Percentiles rank a stretch among this genome's conserved stretches.
These are phyloP conservation scores for Trogon surrucura DNA, from an alignment of 2,113 vertebrate genomes.

Conservation along the genomic window DNA sequence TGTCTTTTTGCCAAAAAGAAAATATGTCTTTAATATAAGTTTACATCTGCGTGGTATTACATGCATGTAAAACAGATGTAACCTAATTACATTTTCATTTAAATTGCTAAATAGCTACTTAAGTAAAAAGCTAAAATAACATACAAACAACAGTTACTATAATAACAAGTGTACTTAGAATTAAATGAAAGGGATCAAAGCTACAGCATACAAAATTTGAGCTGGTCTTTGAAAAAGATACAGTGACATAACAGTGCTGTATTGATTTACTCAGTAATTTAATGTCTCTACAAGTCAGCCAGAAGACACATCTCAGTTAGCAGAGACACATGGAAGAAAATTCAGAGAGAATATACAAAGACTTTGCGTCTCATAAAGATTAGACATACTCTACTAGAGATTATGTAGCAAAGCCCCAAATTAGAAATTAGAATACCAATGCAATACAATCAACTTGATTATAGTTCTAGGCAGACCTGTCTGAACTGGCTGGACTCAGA, in stretches of 20 bases:
- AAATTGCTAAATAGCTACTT: slow-evolving; percentile 99
- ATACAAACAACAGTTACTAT: slow-evolving; percentile 99
- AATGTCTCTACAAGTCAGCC: slow-evolving; percentile 79
- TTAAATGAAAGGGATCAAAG: slow-evolving; percentile 93
- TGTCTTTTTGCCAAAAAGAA: slow-evolving; percentile 83
- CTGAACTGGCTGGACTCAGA: slow-evolving; percentile 54
- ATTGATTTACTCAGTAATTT: slow-evolving; percentile 92
- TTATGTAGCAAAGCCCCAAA: slow-evolving; percentile 75
- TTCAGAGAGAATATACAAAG: slow-evolving; percentile 69
- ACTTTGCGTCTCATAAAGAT: slow-evolving; percentile 72
- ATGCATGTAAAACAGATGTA: slow-evolving; percentile 97
- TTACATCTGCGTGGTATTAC: slow-evolving; percentile 92
- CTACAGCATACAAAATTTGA: slow-evolving; percentile 85
- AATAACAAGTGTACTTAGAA: slow-evolving; percentile 95
- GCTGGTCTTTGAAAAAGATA: slow-evolving; percentile 88
- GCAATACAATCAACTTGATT: slow-evolving; percentile 75
- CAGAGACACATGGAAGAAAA: slow-evolving; percentile 73
- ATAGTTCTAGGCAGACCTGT: slow-evolving; percentile 62
- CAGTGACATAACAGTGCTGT: slow-evolving; percentile 80
- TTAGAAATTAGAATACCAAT: slow-evolving; percentile 75
- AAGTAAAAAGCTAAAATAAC: slow-evolving; percentile 98
- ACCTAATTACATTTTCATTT: slow-evolving; percentile 97
- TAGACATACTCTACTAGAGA: slow-evolving; percentile 72
- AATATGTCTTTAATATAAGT: slow-evolving; percentile 91
- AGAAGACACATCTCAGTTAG: slow-evolving; percentile 80